Conservation (phyloP, 2,888 invertebrate genomes). For the Lepidochrysops patricia region DNA sequence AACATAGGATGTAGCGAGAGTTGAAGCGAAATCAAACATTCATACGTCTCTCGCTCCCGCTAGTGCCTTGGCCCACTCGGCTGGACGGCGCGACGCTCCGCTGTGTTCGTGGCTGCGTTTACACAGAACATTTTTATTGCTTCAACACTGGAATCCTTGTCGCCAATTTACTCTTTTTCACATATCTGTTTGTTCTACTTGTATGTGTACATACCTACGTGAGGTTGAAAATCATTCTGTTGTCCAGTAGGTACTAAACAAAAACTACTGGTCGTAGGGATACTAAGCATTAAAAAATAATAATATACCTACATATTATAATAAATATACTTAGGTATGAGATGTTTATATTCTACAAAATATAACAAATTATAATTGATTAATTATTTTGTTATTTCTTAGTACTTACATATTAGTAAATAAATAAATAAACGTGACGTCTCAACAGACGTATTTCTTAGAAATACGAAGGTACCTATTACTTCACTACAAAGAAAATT, state of each 20-base stretch:
- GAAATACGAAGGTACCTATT: neutral
- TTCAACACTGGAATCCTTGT: slow-evolving; percentile 30
- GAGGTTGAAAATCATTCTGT: neutral
- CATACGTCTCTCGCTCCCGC: slow-evolving; percentile 7
- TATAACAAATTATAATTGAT: too few species aligned
- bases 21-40: slow-evolving; percentile 2
- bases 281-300: too few species aligned
- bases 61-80: slow-evolving; percentile 5
- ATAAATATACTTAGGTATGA: too few species aligned
- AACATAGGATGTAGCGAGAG: neutral
- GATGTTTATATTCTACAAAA: too few species aligned
- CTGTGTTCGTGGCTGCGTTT: slow-evolving; percentile 19
- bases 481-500: neutral
- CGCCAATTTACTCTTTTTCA: slow-evolving; percentile 27
- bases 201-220: slow-evolving; percentile 18
- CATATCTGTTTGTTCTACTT: slow-evolving; percentile 21
- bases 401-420: too few species aligned
- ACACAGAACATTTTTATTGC: slow-evolving; percentile 34
- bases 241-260: neutral
- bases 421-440: neutral
- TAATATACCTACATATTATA: too few species aligned
- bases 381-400: too few species aligned
- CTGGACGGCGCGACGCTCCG: slow-evolving; percentile 9
- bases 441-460: neutral
- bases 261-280: too few species aligned